Evolutionary conservation across 2,797 vertebrate genomes (phyloP).

Genomic region (Crypturellus tataupa): DNA sequence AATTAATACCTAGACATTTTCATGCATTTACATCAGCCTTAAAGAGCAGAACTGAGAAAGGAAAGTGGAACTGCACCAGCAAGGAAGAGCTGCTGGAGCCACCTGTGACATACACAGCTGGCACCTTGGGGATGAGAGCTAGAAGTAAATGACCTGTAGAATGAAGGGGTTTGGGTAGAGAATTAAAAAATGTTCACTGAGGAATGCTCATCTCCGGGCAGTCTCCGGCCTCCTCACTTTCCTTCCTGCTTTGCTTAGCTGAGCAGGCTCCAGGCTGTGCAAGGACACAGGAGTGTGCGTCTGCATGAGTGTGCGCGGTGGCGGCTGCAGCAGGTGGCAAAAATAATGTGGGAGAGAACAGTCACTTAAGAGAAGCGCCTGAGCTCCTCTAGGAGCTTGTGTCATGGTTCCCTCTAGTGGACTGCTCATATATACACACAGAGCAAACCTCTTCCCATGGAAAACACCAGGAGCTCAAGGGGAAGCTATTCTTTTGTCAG

Average conservation of each 20-base stretch:
- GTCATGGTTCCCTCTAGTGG: slow-evolving; percentile 42
- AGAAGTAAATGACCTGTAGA: background rate
- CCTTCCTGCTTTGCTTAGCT: background rate
- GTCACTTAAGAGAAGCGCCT: background rate
- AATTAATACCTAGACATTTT: background rate
- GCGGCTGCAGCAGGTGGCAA: background rate
- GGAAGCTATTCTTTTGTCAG: background rate
- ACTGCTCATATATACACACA: background rate
- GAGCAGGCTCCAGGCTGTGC: background rate
- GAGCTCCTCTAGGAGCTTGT: background rate
- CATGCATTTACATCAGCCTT: background rate
- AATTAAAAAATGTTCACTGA: background rate
- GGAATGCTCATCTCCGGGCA: background rate
- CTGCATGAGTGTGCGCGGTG: no score
- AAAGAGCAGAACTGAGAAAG: background rate
- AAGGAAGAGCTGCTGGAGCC: background rate
- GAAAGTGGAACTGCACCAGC: background rate
- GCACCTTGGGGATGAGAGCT: background rate
- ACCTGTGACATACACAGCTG: background rate
- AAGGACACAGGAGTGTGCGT: no score
- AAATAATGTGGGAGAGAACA: background rate
- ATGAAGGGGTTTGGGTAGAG: background rate
- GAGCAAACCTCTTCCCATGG: background rate
- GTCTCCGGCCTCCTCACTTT: background rate
- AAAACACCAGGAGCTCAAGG: background rate